A percentile compares a stretch with the other conserved stretches of the same genome.
These are phyloP conservation scores for Eospalax fontanierii DNA, from an alignment of 2,797 vertebrate species.

Conservation along the genomic window DNA sequence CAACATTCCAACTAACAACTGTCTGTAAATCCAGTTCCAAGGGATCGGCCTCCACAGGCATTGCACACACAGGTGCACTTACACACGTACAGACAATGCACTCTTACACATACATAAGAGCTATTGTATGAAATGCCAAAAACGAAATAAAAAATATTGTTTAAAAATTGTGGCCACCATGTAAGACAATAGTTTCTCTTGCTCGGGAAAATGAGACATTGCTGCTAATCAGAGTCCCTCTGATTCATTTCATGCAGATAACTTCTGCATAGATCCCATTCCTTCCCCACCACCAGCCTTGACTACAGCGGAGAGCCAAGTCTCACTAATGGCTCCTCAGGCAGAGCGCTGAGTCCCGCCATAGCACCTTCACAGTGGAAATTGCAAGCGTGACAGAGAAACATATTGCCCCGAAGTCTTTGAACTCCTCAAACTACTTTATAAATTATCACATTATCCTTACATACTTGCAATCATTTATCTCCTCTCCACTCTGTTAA, in stretches of 20 bases:
- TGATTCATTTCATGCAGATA: neutral
- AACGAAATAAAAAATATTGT: too few relatives aligned
- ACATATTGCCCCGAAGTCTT: neutral
- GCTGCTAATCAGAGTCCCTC: neutral
- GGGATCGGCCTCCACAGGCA: too few relatives aligned
- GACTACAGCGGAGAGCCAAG: neutral
- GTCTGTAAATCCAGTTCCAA: too few relatives aligned
- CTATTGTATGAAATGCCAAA: too few relatives aligned
- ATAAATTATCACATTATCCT: slow-evolving; percentile 33
- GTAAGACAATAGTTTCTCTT: neutral
- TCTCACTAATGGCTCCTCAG: neutral
- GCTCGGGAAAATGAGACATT: neutral
- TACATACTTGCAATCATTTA: slow-evolving; percentile 3
- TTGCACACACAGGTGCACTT: too few relatives aligned
- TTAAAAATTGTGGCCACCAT: neutral
- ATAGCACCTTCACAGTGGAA: neutral
- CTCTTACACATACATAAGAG: too few relatives aligned
- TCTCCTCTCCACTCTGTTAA: slow-evolving; percentile 4
- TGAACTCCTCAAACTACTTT: slow-evolving; percentile 25
- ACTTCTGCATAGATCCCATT: neutral
- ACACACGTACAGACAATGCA: too few relatives aligned
- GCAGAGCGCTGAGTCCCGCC: neutral
- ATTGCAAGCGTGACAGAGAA: neutral
- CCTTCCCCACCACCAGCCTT: neutral
- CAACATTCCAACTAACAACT: too few relatives aligned